Percentiles rank a stretch among this genome's conserved stretches.
Evolutionary conservation across 2,888 invertebrate genomes (phyloP).

Genomic region (Leucoma salicis): DNA sequence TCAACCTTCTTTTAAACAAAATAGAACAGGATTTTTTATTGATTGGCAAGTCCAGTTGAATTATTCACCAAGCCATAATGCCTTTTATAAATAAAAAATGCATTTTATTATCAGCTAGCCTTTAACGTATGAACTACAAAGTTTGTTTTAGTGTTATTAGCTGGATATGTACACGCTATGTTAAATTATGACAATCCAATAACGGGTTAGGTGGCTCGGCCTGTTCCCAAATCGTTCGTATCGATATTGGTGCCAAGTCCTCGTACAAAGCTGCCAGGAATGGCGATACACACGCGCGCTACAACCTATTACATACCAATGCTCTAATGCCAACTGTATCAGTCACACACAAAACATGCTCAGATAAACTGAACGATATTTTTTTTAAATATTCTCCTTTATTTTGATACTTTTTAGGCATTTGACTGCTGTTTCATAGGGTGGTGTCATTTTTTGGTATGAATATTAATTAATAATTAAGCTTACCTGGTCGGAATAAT

Average conservation of each 20-base stretch:
- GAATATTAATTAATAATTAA: too few species aligned
- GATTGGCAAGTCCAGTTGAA: too few species aligned
- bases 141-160: slow-evolving; percentile 54
- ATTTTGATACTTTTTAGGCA: too few species aligned
- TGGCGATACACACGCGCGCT: slow-evolving; percentile 32
- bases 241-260: slow-evolving; percentile 68
- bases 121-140: slow-evolving; percentile 49
- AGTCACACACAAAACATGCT: slow-evolving; percentile 12
- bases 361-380: slow-evolving; percentile 8
- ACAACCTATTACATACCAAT: slow-evolving; percentile 12
- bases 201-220: slow-evolving; percentile 70
- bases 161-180: slow-evolving; percentile 62
- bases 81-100: too few species aligned
- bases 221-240: slow-evolving; percentile 70
- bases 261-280: slow-evolving; percentile 44
- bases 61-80: too few species aligned
- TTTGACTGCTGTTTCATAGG: too few species aligned
- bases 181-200: slow-evolving; percentile 79
- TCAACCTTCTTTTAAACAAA: too few species aligned
- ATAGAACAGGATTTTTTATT: too few species aligned
- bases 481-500: too few species aligned
- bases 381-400: not conserved
- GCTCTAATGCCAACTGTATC: slow-evolving; percentile 27
- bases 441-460: too few species aligned
- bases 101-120: too few species aligned